A percentile compares a stretch with the other conserved stretches of the same genome.
Evolutionary conservation across 2,113 vertebrate species (phyloP).

Genomic region (Cololabis saira): DNA sequence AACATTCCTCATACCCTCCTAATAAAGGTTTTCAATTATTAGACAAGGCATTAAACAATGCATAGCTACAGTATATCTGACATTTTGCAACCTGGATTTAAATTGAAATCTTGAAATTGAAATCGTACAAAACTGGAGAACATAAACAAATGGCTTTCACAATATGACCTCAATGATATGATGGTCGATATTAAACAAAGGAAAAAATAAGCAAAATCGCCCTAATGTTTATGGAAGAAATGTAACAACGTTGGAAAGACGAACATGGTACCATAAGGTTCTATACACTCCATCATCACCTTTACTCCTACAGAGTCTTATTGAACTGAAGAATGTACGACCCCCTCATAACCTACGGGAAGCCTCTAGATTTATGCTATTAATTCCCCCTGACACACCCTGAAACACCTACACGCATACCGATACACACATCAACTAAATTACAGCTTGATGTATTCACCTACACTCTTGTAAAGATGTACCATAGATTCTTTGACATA

Average conservation of each 20-base stretch:
- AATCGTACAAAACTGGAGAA: background rate
- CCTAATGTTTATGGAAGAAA: background rate
- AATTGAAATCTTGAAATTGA: no score
- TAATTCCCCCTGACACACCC: background rate
- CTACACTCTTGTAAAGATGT: no score
- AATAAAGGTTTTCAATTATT: conserved; percentile 23
- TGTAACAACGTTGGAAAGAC: background rate
- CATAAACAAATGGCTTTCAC: no score
- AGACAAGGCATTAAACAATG: background rate
- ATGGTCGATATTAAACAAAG: background rate
- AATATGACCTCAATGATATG: no score
- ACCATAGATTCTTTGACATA: no score
- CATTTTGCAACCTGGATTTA: conserved; percentile 5
- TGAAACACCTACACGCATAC: background rate
- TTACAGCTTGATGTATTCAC: background rate
- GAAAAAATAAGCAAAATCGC: background rate
- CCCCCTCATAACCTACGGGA: background rate
- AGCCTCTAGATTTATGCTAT: background rate
- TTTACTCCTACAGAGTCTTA: conserved; percentile 3
- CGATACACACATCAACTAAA: conserved; percentile 4
- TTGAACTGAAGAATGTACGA: conserved; percentile 34
- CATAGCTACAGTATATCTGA: background rate
- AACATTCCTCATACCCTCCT: conserved; percentile 49
- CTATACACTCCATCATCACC: conserved; percentile 2
- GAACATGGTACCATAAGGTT: background rate